Evolutionary conservation across 2,113 vertebrate genomes (phyloP), one percentile per base, ranked within the genome.

Genomic region (Sinocyclocheilus anshuiensis): DNA sequence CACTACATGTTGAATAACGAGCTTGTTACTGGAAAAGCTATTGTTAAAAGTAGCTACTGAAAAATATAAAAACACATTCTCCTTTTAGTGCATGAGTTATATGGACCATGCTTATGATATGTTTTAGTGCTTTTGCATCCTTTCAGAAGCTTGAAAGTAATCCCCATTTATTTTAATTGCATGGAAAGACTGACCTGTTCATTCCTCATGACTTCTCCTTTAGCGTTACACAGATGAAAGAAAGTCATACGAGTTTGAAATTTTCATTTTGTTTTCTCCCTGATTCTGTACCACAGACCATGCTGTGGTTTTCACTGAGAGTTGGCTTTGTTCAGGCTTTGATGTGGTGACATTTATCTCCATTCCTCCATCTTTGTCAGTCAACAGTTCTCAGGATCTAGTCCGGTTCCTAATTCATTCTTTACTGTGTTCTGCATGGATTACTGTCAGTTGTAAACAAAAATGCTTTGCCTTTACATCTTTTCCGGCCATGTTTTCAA

Each of bases 331-430:
- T 81, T 26, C 13, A 7, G 18, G 15, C 59, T 65, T 65, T 65
- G n/a, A 67, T 81, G 59, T 81, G 77, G 29, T 63, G 79, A 24
- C 39, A 67, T 81, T 26, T 81, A 67, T 81, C 59, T 81, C 39
- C 59, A 81, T 81, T 81, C 59, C 39, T 65, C n/a, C n/a, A 20
- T 80, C 63, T 79, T 57, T 24, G 59, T 80, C 77, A 61, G 65
- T 57, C 67, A 69, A 45, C 53, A 48, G 50, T 48, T 48, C 33
- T 74, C 59, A 78, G 61, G 22, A n/a, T 36, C 10, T 48, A 16
- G 42, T 42, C 42, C 48, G 18, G 36, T 39, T 59, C 20, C 24
- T 48, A 22, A 63, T 61, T 71, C 18, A 13, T 72, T 42, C 6
- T 53, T 74, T 29, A 65, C 36, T 39, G 2, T 59, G 42, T 33